Evolutionary conservation across 1,140 invertebrate species (phyloP).

Genomic region (Aphis craccivora): DNA sequence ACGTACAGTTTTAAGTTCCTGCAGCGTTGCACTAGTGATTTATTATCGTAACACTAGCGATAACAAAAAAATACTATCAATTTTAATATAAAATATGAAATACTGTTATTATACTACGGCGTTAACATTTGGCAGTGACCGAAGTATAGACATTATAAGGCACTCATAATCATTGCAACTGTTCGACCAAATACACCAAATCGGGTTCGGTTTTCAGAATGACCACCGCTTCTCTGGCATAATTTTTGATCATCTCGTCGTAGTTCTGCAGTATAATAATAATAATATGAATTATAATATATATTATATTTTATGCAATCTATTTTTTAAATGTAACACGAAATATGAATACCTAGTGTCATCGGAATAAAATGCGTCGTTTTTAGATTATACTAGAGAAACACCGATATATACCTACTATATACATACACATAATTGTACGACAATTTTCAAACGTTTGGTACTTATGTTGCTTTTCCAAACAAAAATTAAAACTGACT

Average conservation of each 20-base stretch:
- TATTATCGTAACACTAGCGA: neutral
- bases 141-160: neutral
- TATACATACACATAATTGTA: too few relatives aligned
- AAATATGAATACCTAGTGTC: too few relatives aligned
- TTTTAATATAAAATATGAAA: neutral
- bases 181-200: conserved; percentile 9
- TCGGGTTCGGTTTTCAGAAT: conserved; percentile 50
- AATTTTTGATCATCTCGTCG: neutral
- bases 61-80: neutral
- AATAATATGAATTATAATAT: neutral
- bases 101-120: neutral
- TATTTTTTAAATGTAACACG: too few relatives aligned
- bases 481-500: too few relatives aligned
- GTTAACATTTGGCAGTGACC: neutral
- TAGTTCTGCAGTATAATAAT: neutral
- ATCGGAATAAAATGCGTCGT: too few relatives aligned
- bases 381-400: too few relatives aligned
- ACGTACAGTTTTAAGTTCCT: neutral
- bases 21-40: neutral
- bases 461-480: too few relatives aligned
- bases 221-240: neutral
- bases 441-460: too few relatives aligned
- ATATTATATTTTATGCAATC: too few relatives aligned
- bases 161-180: conserved; percentile 64
- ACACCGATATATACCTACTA: too few relatives aligned